Base-by-base conservation (phyloP, 2,888 invertebrate species). In the Drosophila conformis region DNA sequence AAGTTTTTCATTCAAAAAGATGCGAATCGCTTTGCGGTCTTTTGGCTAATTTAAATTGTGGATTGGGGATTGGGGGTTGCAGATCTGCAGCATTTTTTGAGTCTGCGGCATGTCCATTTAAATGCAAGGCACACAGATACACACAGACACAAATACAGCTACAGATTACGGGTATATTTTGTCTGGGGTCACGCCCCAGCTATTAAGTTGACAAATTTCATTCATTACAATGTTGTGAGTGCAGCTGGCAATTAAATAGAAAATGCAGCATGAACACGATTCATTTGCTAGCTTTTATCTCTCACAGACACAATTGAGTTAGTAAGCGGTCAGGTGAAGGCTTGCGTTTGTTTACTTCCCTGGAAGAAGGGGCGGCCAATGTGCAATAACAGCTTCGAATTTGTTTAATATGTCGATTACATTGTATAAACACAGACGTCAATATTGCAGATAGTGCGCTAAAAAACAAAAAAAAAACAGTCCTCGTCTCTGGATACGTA, bases 181-280 rank as follows among this genome's bases (percentile, higher is more conserved):
- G 68, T 64, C 66, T 69, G 53, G 63, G 69, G 68, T 71, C 82
- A 79, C 79, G 82, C 82, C 78, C 80, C 79, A 75, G 65, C 49
- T 84, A 87, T 90, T 89, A 85, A 89, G 76, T 89, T 90, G 90
- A 85, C 85, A 89, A 85, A 85, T 85, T 86, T 85, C 84, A 85
- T 85, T 85, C 84, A 90, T 89, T 89, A 67, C 59, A 67, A 68
- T 69, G 40, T 67, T 60, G 38, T 36, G 21, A 29, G 38, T 58
- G 67, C 84, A 75, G 69, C 81, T 87, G 82, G 82, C 89, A 85
- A 85, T 87, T 85, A 85, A 81, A 75, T 70, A 51, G 57, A 54
- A 63, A 82, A 64, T 35, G 10, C n/a, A 18, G 33, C 5, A 31
- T 18, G 51, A 46, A 18, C n/a, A 25, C 52, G 33, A 40, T 10